Evolutionary conservation across 2,797 vertebrate genomes (phyloP).

Genomic region (Apogon hyalosoma): DNA sequence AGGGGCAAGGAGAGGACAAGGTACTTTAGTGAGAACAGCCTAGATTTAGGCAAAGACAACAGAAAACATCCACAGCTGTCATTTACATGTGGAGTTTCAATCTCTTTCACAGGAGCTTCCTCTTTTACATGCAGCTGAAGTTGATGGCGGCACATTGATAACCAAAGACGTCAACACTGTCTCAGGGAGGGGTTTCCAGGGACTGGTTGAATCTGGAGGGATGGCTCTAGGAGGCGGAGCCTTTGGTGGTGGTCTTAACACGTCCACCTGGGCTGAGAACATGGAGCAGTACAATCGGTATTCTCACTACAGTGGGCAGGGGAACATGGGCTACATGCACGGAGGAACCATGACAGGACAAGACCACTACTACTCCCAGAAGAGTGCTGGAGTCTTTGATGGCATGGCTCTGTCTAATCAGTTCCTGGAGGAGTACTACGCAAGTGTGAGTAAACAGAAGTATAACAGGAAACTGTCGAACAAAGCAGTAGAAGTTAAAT

Average conservation of each 20-base stretch:
- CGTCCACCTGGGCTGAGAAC: slow-evolving; percentile 22
- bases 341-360: slow-evolving; percentile 32
- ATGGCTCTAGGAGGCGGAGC: slow-evolving; percentile 8
- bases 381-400: slow-evolving; percentile 32
- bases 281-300: slow-evolving; percentile 25
- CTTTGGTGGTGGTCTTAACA: not conserved
- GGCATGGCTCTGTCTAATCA: slow-evolving; percentile 75
- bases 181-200: not conserved
- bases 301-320: not conserved
- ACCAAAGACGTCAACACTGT: not conserved
- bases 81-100: not conserved
- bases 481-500: no score
- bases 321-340: slow-evolving; percentile 3
- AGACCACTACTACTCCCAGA: slow-evolving; percentile 13
- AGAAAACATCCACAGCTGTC: no score
- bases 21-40: slow-evolving; percentile 63
- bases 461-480: no score
- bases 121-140: slow-evolving; percentile 42
- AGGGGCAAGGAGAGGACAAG: slow-evolving; percentile 93
- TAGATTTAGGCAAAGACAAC: no score
- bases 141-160: not conserved
- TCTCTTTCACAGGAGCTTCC: slow-evolving; percentile 65
- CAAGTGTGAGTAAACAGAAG: slow-evolving; percentile 68
- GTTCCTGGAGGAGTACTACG: slow-evolving; percentile 77
- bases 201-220: not conserved